Base-by-base conservation (phyloP, 2,888 invertebrate species). In the Tetragnatha montana region DNA sequence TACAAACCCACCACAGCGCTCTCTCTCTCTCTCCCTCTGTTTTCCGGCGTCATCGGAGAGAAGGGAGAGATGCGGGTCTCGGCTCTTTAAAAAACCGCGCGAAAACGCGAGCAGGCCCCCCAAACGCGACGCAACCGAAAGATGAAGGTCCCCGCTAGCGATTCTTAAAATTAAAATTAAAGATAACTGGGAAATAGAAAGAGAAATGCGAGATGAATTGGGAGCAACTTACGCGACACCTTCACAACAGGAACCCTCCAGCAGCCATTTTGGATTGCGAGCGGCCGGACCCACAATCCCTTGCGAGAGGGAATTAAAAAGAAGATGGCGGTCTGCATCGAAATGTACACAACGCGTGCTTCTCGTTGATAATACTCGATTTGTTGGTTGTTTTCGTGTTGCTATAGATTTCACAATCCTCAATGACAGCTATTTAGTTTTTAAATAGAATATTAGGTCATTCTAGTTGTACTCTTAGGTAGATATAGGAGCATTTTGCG, bases 181-280 rank as follows among this genome's bases (percentile, higher is more conserved):
- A 22, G 17, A 89, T 85, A 89, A 51, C 17, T 35, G 12, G 71
- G 12, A 76, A 76, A 71, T 51, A 49, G 12, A 49, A 47, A 60
- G 19, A 71, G 69, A 83, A 85, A 87, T 51, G 76, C 75, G 88
- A 81, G 81, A 89, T 81, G 71, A 91, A 80, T 80, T 81, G 74
- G 81, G 86, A 87, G 88, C 87, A 89, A 91, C 91, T 91, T 91
- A 91, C 91, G 83, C 91, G 87, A 91, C 88, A 83, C 88, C 89
- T 89, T 91, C 88, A 89, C 86, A 89, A 88, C 86, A 87, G 91
- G 87, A 87, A 91, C 91, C 86, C 79, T 89, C 86, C 91, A 89
- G 91, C 91, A 91, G 91, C 91, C 91, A 91, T 91, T 83, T 91
- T 91, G 91, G 91, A 87, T 91, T 83, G 87, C 79, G 82, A 89